These are phyloP conservation scores for Neocrepidodera transversa DNA, from an alignment of 2,888 invertebrate species.

Conservation along the genomic window DNA sequence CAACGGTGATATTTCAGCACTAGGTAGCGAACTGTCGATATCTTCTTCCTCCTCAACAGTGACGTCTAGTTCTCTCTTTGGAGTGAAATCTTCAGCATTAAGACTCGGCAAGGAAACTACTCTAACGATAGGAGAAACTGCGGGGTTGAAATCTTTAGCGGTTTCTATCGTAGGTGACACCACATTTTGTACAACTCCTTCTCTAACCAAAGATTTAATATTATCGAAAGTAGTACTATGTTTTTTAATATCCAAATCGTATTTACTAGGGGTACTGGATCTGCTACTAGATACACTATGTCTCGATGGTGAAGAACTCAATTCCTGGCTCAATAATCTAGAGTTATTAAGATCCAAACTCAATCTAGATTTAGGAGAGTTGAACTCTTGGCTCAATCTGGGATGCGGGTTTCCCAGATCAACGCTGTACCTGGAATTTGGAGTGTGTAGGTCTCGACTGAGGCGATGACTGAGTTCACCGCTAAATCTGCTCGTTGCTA, in stretches of 20 bases:
- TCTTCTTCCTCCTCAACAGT: constrained; percentile 79
- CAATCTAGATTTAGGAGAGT: constrained; percentile 67
- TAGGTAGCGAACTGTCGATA: constrained; percentile 68
- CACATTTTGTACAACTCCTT: constrained; percentile 70
- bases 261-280: constrained; percentile 62
- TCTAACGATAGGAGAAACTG: constrained; percentile 69
- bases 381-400: constrained; percentile 64
- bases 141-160: constrained; percentile 67
- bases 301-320: constrained; percentile 56
- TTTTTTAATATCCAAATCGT: constrained; percentile 69
- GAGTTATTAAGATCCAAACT: constrained; percentile 68
- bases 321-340: constrained; percentile 53
- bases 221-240: constrained; percentile 81
- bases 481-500: constrained; percentile 67
- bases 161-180: constrained; percentile 66
- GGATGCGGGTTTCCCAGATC: constrained; percentile 71
- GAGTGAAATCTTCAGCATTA: constrained; percentile 66
- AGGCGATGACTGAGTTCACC: constrained; percentile 59
- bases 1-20: constrained; percentile 71
- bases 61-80: constrained; percentile 71
- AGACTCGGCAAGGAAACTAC: constrained; percentile 74
- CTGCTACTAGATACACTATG: constrained; percentile 55
- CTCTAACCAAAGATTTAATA: constrained; percentile 75
- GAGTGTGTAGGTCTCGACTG: constrained; percentile 66
- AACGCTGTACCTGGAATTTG: constrained; percentile 72